Percentiles rank a stretch among this genome's conserved stretches.
These are phyloP conservation scores for Vimba vimba DNA, from an alignment of 2,113 vertebrate genomes.

Conservation along the genomic window DNA sequence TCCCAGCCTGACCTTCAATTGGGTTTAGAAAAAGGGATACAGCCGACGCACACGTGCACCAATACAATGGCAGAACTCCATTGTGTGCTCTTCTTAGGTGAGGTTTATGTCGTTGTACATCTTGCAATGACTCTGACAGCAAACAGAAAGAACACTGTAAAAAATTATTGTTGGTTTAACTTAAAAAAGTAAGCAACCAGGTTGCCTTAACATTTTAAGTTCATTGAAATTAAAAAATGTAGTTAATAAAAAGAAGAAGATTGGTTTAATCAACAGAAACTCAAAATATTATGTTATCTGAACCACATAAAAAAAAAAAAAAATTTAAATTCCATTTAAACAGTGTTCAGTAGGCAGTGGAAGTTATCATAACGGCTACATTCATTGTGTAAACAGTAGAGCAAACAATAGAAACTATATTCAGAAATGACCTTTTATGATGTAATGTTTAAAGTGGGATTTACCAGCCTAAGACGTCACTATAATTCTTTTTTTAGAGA, in stretches of 20 bases:
- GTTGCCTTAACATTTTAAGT: too few relatives aligned
- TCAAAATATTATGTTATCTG: too few relatives aligned
- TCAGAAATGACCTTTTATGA: neutral
- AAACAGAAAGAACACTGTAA: neutral
- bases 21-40: neutral
- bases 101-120: neutral
- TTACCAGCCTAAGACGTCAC: neutral
- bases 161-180: too few relatives aligned
- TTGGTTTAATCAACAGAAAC: too few relatives aligned
- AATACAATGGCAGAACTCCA: slow-evolving; percentile 1
- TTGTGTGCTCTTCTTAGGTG: neutral
- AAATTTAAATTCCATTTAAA: neutral
- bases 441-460: neutral
- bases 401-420: neutral
- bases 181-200: too few relatives aligned
- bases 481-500: neutral
- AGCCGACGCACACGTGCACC: neutral
- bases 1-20: neutral
- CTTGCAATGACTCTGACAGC: neutral
- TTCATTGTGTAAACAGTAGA: neutral
- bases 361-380: neutral
- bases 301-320: too few relatives aligned
- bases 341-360: neutral
- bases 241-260: too few relatives aligned
- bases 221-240: too few relatives aligned